Conservation (phyloP, 2,888 invertebrate species). For the Sinotaia quadrata region DNA sequence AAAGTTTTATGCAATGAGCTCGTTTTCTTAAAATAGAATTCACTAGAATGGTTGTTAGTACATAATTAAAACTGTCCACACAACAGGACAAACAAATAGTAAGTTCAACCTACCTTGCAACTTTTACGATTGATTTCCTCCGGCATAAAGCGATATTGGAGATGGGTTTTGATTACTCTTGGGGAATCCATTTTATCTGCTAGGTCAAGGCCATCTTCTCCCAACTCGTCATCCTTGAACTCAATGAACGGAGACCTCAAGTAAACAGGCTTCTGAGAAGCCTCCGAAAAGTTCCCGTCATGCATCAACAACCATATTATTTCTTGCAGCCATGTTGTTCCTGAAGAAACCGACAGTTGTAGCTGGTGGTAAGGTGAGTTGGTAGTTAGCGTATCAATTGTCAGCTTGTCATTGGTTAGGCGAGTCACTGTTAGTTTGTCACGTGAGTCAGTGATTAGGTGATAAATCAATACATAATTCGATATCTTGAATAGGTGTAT, state of each 20-base stretch:
- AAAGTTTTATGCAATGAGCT: too few species aligned
- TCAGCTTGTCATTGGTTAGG: too few species aligned
- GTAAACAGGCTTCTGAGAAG: slow-evolving; percentile 62
- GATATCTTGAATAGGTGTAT: too few species aligned
- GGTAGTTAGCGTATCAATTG: too few species aligned
- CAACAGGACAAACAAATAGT: not conserved
- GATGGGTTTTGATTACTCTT: slow-evolving; percentile 67
- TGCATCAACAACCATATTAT: slow-evolving; percentile 71
- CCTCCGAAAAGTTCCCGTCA: slow-evolving; percentile 67
- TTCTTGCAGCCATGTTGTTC: slow-evolving; percentile 74
- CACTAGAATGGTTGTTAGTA: too few species aligned
- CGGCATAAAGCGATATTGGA: slow-evolving; percentile 55
- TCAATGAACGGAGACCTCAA: slow-evolving; percentile 66
- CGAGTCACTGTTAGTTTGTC: too few species aligned
- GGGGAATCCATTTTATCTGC: slow-evolving; percentile 60
- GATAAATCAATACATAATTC: too few species aligned
- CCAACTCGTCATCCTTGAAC: slow-evolving; percentile 62
- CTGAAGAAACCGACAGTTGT: too few species aligned
- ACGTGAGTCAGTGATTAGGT: too few species aligned
- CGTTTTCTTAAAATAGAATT: too few species aligned
- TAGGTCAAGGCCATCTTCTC: slow-evolving; percentile 62
- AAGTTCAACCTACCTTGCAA: slow-evolving; percentile 41
- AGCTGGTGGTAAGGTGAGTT: too few species aligned
- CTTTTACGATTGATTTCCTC: slow-evolving; percentile 40
- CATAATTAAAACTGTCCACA: too few species aligned